These are phyloP conservation scores for Deroplatys truncata DNA, from an alignment of 2,888 invertebrate genomes.

Conservation along the genomic window DNA sequence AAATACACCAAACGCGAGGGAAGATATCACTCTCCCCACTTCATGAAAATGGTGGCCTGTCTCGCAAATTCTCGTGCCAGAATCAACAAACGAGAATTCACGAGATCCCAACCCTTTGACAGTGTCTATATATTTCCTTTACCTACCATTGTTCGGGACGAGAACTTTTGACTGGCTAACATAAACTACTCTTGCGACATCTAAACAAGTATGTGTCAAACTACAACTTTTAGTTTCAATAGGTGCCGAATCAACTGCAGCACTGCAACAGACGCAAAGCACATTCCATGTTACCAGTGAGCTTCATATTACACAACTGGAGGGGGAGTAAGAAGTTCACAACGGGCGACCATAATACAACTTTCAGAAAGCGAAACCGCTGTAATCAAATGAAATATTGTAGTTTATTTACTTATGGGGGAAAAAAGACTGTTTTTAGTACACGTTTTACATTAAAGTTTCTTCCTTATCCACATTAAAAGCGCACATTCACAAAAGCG, in stretches of 20 bases:
- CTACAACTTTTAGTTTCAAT: background rate
- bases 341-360: no score
- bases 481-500: no score
- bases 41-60: slow-evolving; percentile 34
- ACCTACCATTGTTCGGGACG: background rate
- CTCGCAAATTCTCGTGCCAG: slow-evolving; percentile 31
- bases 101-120: slow-evolving; percentile 29
- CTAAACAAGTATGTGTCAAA: background rate
- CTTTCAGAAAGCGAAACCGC: no score
- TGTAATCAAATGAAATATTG: no score
- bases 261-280: background rate
- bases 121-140: background rate
- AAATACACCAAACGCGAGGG: slow-evolving; percentile 32
- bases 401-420: no score
- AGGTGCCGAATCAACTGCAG: background rate
- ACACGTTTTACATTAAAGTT: no score
- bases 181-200: slow-evolving; percentile 10
- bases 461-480: no score
- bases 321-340: background rate
- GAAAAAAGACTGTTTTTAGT: no score
- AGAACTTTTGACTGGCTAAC: background rate
- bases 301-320: background rate
- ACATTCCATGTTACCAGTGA: background rate
- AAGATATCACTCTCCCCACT: slow-evolving; percentile 32
- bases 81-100: slow-evolving; percentile 32